Evolutionary conservation across 1,140 invertebrate genomes (phyloP), one percentile per base, ranked within the genome.

Genomic region (Luehdorfia chinensis): DNA sequence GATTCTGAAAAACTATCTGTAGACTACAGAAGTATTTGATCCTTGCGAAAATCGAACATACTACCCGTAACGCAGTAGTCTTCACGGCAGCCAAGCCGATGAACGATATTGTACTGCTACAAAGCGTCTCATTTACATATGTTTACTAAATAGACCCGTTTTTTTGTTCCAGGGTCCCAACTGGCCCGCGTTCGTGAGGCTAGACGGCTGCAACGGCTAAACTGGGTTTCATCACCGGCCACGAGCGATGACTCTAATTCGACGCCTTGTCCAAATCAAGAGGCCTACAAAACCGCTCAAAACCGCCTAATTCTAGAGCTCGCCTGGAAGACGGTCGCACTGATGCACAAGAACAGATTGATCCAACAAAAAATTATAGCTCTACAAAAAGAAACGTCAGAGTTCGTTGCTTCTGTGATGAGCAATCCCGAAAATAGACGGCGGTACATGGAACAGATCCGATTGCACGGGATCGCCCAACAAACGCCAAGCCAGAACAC

Each of bases 311-410:
- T 85, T 14, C 52, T 81, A 7, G 72, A 84, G 33, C 56, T 85
- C 0, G 77, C 81, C 3, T 81, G 72, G 69, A 81, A 80, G 50
- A 85, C 81, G 2, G 66, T 85, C 21, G 66, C 65, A 0, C 66
- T 85, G 1, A 78, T 85, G 77, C 81, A 84, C 16, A 85, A 75
- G 48, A 85, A 85, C 50, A 73, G 59, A 30, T 47, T 85, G 1
- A 85, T 85, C 16, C 81, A 85, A 59, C 72, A 85, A 37, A 85
- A 80, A 46, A 85, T 85, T n/a, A 68, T 84, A 3, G 79, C 61
- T 15, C 48, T 85, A 6, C 77, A 84, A 52, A 75, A 72, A 23
- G 79, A 85, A 56, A 85, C 81, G 0, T 69, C 75, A 2, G 71
- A 84, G 36, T 85, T 74, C 47, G 75, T 85, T 1, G 66, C 75